A percentile compares a stretch with the other conserved stretches of the same genome.
These are phyloP conservation scores for Sylvicapra grimmia DNA, from an alignment of 2,113 vertebrate species.

Conservation along the genomic window DNA sequence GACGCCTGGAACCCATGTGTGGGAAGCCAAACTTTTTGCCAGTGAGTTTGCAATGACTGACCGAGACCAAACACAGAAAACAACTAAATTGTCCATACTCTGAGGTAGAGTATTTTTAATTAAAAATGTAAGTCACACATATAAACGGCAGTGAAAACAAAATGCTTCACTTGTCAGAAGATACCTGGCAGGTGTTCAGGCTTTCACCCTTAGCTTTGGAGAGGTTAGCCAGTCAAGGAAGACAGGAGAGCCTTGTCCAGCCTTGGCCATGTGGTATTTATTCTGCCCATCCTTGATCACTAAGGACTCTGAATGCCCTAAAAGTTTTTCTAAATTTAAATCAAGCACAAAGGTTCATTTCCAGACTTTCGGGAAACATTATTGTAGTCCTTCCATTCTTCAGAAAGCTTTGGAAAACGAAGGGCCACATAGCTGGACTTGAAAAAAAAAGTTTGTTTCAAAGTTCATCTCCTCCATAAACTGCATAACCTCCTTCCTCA, in stretches of 20 bases:
- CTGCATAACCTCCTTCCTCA: neutral
- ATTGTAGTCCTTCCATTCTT: neutral
- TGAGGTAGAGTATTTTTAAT: neutral
- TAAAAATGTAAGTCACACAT: neutral
- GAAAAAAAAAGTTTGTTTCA: neutral
- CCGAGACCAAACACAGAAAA: neutral
- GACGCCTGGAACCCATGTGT: neutral
- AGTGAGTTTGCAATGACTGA: neutral
- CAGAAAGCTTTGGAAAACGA: slow-evolving; percentile 2
- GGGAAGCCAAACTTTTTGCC: neutral
- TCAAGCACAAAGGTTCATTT: neutral
- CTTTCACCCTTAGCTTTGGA: neutral
- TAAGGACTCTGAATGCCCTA: neutral
- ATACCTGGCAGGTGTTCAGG: neutral
- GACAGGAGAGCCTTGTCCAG: neutral
- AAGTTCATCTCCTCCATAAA: neutral
- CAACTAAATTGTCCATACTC: neutral
- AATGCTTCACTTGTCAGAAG: neutral
- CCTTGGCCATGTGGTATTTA: neutral
- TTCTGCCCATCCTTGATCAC: neutral
- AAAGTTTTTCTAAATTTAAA: slow-evolving; percentile 7
- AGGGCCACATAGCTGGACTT: neutral
- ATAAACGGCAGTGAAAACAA: neutral
- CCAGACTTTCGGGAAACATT: neutral
- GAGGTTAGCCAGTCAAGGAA: neutral